A percentile compares a stretch with the other conserved stretches of the same genome.
phyloP scores from a whole-genome alignment of 35 echinoderm and acorn worm species.

The Apostichopus parvimensis region DNA sequence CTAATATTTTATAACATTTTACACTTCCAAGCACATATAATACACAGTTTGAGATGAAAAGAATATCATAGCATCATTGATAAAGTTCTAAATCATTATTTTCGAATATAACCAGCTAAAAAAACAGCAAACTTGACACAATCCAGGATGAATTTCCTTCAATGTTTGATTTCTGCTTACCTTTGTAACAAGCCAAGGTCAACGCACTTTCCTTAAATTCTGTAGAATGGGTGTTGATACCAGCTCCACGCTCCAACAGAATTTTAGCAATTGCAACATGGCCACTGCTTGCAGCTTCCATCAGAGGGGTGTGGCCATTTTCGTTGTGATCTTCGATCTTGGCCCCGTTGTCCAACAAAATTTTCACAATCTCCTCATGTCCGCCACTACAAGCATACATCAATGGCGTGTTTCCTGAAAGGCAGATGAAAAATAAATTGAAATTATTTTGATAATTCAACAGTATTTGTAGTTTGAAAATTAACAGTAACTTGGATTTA shows the following conservation, averaged over 20 bases:
- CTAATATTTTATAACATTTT: no score
- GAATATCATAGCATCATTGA: no score
- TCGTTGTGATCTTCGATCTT: slow-evolving; percentile 98
- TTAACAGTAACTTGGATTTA: no score
- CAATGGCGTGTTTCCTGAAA: slow-evolving; percentile 83
- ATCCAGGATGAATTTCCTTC: not conserved
- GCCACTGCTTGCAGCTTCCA: slow-evolving; percentile 93
- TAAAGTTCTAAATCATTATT: no score
- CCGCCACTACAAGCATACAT: slow-evolving; percentile 97
- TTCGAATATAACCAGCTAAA: no score
- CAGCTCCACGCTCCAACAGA: slow-evolving; percentile 81
- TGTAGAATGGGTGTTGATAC: slow-evolving; percentile 93
- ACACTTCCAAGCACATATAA: no score
- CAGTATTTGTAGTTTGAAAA: no score
- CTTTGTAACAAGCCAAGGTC: slow-evolving; percentile 96
- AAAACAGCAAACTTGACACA: no score
- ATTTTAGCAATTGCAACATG: slow-evolving; percentile 88
- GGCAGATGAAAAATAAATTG: no score
- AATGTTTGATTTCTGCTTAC: slow-evolving; percentile 31
- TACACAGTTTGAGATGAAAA: no score
- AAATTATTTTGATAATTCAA: no score
- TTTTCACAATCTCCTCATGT: slow-evolving; percentile 84
- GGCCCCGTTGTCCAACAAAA: slow-evolving; percentile 79
- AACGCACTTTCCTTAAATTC: slow-evolving; percentile 98
- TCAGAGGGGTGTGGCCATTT: slow-evolving; percentile 95